Conservation (phyloP, 2,113 vertebrate species). For the Hippoglossus stenolepis region DNA sequence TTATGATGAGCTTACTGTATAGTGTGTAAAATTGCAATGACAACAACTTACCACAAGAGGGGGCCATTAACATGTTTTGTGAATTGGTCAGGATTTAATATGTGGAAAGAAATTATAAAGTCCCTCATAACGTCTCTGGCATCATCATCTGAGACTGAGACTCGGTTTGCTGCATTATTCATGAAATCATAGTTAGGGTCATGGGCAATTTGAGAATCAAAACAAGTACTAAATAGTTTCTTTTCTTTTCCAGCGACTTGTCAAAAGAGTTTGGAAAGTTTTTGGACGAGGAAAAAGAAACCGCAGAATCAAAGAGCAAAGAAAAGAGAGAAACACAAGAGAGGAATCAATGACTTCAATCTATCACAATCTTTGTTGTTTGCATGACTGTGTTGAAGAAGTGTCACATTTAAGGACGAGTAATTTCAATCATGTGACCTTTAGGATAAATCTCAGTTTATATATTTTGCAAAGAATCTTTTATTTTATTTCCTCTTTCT, state of each 20-base stretch:
- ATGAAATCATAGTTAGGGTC: background rate
- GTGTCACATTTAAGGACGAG: too few species aligned
- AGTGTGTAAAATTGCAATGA: constrained; percentile 2
- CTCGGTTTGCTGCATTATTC: background rate
- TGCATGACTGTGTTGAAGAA: background rate
- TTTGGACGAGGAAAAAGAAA: background rate
- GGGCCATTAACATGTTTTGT: constrained; percentile 1
- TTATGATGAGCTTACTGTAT: background rate
- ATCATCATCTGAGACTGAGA: background rate
- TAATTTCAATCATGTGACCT: background rate
- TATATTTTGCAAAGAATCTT: too few species aligned
- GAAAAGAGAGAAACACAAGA: background rate
- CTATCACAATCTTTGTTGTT: background rate
- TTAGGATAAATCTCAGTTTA: background rate
- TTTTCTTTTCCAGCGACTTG: background rate
- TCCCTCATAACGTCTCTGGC: background rate
- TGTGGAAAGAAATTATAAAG: background rate
- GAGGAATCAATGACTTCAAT: background rate
- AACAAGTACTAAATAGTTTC: background rate
- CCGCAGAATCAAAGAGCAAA: background rate
- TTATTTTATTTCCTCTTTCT: background rate
- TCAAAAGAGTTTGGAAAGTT: background rate
- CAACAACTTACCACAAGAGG: constrained; percentile 44
- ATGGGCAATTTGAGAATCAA: background rate
- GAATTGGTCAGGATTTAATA: background rate